Conservation (phyloP, 2,888 invertebrate genomes). For the Lottia scabra region DNA sequence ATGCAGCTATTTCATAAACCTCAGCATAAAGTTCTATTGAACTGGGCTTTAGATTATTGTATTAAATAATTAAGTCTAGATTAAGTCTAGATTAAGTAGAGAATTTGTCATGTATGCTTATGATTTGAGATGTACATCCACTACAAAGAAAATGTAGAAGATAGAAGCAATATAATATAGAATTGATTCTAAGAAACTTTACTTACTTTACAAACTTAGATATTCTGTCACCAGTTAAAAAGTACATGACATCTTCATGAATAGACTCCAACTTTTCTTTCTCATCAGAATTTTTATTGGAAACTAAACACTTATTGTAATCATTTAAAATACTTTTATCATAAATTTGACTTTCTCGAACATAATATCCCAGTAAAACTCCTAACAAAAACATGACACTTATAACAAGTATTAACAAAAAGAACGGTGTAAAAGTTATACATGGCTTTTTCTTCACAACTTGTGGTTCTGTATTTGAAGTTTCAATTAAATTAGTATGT, state of each 20-base stretch:
- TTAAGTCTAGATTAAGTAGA: too few species aligned
- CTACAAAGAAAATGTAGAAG: too few species aligned
- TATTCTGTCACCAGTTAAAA: conserved; percentile 41
- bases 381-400: conserved; percentile 50
- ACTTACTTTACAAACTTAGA: conserved; percentile 41
- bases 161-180: too few species aligned
- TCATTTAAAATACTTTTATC: conserved; percentile 15
- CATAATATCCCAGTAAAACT: conserved; percentile 50
- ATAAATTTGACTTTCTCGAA: conserved; percentile 44
- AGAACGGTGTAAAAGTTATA: conserved; percentile 23
- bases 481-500: too few species aligned
- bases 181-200: background rate
- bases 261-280: conserved; percentile 33
- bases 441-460: too few species aligned
- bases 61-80: too few species aligned
- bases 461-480: too few species aligned
- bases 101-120: too few species aligned
- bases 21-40: too few species aligned
- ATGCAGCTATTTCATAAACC: too few species aligned
- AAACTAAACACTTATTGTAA: conserved; percentile 12
- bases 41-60: too few species aligned
- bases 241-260: conserved; percentile 52
- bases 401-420: conserved; percentile 40
- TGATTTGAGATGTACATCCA: too few species aligned
- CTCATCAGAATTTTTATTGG: conserved; percentile 37